Evolutionary conservation across 30 jellyfish, hydroid and myxozoan genomes (phyloP), one percentile per base, ranked within the genome.

Genomic region (Aurelia coerulea): DNA sequence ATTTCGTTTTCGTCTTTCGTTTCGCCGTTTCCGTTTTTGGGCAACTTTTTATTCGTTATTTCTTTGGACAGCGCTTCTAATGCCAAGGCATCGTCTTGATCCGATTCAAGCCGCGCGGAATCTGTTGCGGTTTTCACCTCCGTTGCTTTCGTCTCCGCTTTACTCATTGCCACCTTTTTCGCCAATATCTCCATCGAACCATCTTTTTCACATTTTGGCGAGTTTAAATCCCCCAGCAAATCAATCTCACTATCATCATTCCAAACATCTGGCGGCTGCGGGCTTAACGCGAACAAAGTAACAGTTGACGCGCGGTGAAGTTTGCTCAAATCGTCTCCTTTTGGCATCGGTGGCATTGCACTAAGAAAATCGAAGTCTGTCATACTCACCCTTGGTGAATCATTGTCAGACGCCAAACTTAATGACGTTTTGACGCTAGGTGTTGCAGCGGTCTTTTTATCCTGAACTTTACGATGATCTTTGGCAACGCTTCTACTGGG

Each of bases 261-360:
- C 98, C 98, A 91, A 32, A 85, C 65, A 68, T 91, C 98, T 5
- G 93, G 96, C n/a, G 97, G 96, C 46, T 79, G 96, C 18, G 98
- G 92, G 68, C 98, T 91, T 31, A 91, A 35, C 31, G 92, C 90
- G 46, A 77, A 86, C 35, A 86, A 70, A 1, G 98, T 89, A 4
- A 78, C 92, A 14, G 97, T 91, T 19, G 98, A 91, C 76, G 96
- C 95, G 68, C 98, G 95, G 72, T 91, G 96, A 18, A 91, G 86
- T 39, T 91, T 85, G 42, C 62, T 46, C 62, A 82, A 66, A 76
- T 91, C 90, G 76, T 85, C 96, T 3, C 98, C 98, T 85, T 91
- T 91, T 14, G 96, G 58, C 42, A 83, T 59, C n/a, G 98, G 98
- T 68, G 98, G 98, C 65, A 87, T 71, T 2, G 98, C 98, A 51